These are phyloP conservation scores for Fistularia commersonii DNA, from an alignment of 2,797 vertebrate genomes.

Conservation along the genomic window DNA sequence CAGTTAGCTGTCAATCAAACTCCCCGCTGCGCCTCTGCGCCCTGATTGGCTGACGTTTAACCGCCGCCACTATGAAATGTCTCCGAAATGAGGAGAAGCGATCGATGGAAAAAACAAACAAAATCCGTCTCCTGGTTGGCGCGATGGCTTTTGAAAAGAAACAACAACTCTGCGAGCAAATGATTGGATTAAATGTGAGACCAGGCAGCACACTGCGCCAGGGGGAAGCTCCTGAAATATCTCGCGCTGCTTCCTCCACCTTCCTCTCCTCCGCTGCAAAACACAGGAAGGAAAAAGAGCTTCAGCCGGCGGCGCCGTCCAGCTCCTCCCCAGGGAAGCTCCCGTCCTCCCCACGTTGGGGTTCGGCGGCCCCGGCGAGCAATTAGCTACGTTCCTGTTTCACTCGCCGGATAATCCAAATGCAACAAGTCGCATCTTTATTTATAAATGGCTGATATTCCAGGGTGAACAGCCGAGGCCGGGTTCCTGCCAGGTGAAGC, in stretches of 20 bases:
- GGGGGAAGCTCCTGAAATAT: constrained; percentile 58
- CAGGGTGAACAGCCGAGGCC: no score
- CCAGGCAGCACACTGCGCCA: constrained; percentile 52
- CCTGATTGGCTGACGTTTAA: no score
- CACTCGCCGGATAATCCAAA: constrained; percentile 60
- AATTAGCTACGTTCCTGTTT: constrained; percentile 51
- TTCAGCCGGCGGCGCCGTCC: constrained; percentile 53
- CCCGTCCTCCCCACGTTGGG: constrained; percentile 55
- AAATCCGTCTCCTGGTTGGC: no score
- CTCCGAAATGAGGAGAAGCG: no score
- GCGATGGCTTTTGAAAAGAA: no score
- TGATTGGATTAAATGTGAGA: constrained; percentile 52
- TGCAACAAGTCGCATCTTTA: constrained; percentile 65
- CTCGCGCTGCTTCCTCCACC: constrained; percentile 18
- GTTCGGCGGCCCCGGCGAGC: constrained; percentile 53
- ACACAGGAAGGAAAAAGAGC: constrained; percentile 25
- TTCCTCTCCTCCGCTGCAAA: constrained; percentile 8
- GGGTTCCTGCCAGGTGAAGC: no score
- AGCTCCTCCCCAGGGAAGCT: constrained; percentile 56
- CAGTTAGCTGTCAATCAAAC: constrained; percentile 51
- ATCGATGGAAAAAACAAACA: no score
- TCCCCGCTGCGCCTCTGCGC: constrained; percentile 13
- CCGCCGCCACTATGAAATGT: no score
- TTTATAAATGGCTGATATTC: no score
- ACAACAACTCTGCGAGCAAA: constrained; percentile 32